These are phyloP conservation scores for Eretmochelys imbricata DNA, from an alignment of 2,113 vertebrate species.

Conservation along the genomic window DNA sequence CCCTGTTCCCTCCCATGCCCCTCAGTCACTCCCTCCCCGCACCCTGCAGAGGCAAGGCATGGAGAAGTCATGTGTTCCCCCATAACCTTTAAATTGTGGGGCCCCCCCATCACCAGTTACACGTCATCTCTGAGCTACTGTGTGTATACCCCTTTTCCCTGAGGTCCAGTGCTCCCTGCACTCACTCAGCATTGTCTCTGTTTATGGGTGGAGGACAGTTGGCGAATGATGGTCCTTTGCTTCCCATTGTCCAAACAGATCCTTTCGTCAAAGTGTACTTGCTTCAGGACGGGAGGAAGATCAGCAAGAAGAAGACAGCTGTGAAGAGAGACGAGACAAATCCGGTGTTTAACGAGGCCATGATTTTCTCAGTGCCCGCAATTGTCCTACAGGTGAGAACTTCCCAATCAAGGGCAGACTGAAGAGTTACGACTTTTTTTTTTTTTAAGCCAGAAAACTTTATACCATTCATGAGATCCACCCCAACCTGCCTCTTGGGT, in stretches of 20 bases:
- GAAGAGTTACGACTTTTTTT: not conserved
- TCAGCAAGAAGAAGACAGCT: constrained; percentile 98
- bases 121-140: not conserved
- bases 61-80: no score
- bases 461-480: not conserved
- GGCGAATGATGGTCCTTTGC: not conserved
- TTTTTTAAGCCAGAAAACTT: not conserved
- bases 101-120: no score
- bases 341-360: constrained; percentile 98
- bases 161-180: not conserved
- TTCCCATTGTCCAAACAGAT: constrained; percentile 76
- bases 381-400: constrained; percentile 90
- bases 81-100: no score
- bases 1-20: no score
- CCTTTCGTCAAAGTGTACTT: constrained; percentile 99
- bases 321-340: constrained; percentile 94
- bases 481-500: not conserved
- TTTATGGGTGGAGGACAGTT: rapidly evolving
- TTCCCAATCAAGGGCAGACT: not conserved
- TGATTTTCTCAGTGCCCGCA: constrained; percentile 98
- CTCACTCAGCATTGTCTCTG: rapidly evolving
- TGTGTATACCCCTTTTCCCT: not conserved
- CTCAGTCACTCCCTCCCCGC: no score
- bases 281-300: constrained; percentile 96
- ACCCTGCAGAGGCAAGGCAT: no score